A percentile compares a stretch with the other conserved stretches of the same genome.
phyloP scores from a whole-genome alignment of 2,888 invertebrate species.

The Rutpela maculata region DNA sequence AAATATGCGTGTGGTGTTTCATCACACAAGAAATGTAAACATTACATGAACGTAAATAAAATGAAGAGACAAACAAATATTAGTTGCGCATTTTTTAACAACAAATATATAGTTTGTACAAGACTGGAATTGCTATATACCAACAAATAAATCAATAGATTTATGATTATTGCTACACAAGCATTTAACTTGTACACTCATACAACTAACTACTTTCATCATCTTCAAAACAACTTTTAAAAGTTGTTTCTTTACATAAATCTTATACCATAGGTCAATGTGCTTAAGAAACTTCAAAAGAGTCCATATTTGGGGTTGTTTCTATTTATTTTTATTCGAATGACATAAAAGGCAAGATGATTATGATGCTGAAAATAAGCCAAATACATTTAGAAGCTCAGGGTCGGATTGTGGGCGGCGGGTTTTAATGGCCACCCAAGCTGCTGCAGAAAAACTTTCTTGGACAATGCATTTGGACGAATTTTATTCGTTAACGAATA shows the following conservation, averaged over 20 bases:
- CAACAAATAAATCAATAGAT: constrained; percentile 10
- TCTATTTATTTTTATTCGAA: constrained; percentile 8
- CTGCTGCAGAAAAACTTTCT: not conserved
- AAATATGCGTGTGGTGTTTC: not conserved
- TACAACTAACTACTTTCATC: constrained; percentile 57
- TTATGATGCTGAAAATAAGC: constrained; percentile 8
- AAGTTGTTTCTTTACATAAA: constrained; percentile 47
- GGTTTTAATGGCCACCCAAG: constrained; percentile 7
- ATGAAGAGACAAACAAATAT: constrained; percentile 17
- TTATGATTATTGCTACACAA: constrained; percentile 28
- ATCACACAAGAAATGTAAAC: constrained; percentile 9
- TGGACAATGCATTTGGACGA: no score
- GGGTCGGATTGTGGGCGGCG: not conserved
- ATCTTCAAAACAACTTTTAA: constrained; percentile 57
- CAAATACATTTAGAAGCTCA: constrained; percentile 9
- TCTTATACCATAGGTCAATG: constrained; percentile 26
- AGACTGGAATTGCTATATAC: not conserved
- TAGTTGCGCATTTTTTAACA: not conserved
- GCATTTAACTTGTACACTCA: constrained; percentile 27
- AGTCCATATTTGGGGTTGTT: constrained; percentile 32
- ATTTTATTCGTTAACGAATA: no score
- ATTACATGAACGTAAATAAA: constrained; percentile 16
- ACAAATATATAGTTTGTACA: not conserved
- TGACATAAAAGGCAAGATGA: constrained; percentile 6
- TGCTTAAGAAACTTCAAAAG: constrained; percentile 14